phyloP scores from a whole-genome alignment of 1,140 invertebrate genomes.

The Habropoda laboriosa region DNA sequence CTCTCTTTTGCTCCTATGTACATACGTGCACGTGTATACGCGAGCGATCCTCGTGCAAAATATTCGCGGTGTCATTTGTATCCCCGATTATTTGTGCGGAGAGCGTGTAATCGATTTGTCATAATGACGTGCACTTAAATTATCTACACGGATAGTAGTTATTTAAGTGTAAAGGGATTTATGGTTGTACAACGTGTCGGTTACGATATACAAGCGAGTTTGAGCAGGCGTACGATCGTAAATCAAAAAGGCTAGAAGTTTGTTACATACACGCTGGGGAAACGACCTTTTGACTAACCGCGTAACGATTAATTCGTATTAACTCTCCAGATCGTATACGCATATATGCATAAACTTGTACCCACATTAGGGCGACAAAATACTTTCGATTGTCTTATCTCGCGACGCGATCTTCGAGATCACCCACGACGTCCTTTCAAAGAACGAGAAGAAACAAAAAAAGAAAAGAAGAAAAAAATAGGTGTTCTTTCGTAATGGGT shows the following conservation, averaged over 20 bases:
- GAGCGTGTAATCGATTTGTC: conserved; percentile 63
- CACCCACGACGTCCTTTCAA: no score
- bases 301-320: conserved; percentile 40
- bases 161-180: conserved; percentile 54
- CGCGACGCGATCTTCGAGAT: no score
- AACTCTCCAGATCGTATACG: no score
- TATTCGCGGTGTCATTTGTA: conserved; percentile 50
- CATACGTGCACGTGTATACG: neutral
- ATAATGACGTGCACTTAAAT: conserved; percentile 61
- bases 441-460: no score
- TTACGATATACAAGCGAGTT: conserved; percentile 51
- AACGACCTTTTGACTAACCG: conserved; percentile 41
- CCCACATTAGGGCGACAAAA: no score
- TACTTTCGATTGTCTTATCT: neutral
- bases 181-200: conserved; percentile 59
- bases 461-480: no score
- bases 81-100: conserved; percentile 48
- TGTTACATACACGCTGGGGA: conserved; percentile 35
- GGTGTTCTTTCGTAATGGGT: no score
- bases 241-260: conserved; percentile 59
- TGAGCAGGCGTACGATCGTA: conserved; percentile 24
- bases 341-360: no score
- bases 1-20: neutral
- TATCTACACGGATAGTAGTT: conserved; percentile 53
- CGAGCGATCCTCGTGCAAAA: no score